A percentile compares a stretch with the other conserved stretches of the same genome.
Evolutionary conservation across 1,140 invertebrate genomes (phyloP).

Genomic region (Saxidomus purpurata): DNA sequence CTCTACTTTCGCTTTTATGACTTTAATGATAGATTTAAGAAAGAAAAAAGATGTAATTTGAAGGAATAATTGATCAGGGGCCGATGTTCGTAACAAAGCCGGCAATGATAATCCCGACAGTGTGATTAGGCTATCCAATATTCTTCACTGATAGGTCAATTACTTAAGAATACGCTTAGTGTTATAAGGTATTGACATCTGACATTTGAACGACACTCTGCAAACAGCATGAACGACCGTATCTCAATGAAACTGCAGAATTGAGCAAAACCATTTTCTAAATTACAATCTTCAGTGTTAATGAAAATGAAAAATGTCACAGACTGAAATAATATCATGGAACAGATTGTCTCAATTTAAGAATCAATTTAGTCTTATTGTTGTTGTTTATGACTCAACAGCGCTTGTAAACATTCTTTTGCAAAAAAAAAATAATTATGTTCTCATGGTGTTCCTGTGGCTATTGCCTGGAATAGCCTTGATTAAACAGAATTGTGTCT

Average conservation of each 20-base stretch:
- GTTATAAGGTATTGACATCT: conserved; percentile 4
- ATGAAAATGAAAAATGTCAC: conserved; percentile 25
- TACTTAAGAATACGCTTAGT: conserved; percentile 38
- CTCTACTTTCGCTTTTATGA: conserved; percentile 44
- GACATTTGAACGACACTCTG: conserved; percentile 5
- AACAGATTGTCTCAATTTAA: neutral
- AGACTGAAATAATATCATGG: neutral
- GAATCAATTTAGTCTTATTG: neutral
- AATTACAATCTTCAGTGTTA: neutral
- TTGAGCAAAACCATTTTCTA: neutral
- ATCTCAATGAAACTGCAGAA: conserved; percentile 11
- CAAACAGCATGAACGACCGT: neutral
- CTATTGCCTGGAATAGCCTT: too few species aligned
- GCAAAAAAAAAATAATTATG: neutral
- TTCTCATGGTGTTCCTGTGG: too few species aligned
- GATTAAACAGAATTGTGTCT: too few species aligned
- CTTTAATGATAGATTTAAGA: conserved; percentile 61
- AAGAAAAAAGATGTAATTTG: conserved; percentile 62
- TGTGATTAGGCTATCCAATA: conserved; percentile 43
- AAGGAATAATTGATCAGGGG: conserved; percentile 56
- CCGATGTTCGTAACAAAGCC: conserved; percentile 25
- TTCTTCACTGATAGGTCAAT: conserved; percentile 51
- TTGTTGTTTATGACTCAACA: neutral
- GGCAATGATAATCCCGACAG: neutral
- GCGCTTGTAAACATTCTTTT: neutral